Evolutionary conservation across 2,797 vertebrate genomes (phyloP).

Genomic region (Spondyliosoma cantharus): DNA sequence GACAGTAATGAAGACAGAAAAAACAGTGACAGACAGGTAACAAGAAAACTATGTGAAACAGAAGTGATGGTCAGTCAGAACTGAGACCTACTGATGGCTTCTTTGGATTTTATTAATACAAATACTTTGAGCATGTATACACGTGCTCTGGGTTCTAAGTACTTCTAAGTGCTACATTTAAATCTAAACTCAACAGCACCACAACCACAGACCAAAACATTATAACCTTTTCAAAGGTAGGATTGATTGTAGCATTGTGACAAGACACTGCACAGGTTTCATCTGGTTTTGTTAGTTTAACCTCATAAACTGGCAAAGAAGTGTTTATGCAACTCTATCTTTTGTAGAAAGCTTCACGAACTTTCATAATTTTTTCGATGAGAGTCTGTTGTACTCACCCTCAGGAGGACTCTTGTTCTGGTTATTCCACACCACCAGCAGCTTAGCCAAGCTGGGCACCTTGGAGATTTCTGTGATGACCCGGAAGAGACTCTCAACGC

Average conservation of each 20-base stretch:
- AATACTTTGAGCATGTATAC: neutral
- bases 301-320: neutral
- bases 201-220: neutral
- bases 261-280: neutral
- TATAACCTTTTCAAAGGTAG: neutral
- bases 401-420: constrained; percentile 98
- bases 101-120: neutral
- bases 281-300: neutral
- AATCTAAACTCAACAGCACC: neutral
- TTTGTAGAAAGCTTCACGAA: constrained; percentile 3
- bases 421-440: constrained; percentile 98
- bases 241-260: no score
- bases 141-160: neutral
- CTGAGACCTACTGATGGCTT: neutral
- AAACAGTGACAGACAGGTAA: neutral
- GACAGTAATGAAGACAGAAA: constrained; percentile 20
- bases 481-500: constrained; percentile 97
- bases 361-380: neutral
- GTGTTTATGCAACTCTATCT: no score
- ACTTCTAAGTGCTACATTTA: no score
- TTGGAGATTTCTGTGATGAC: constrained; percentile 99
- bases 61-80: constrained; percentile 9
- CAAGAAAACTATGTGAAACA: neutral
- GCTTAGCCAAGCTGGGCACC: constrained; percentile 96
- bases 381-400: constrained; percentile 82